Evolutionary conservation across 2,797 vertebrate genomes (phyloP), one percentile per base, ranked within the genome.

Genomic region (Eremophila alpestris): DNA sequence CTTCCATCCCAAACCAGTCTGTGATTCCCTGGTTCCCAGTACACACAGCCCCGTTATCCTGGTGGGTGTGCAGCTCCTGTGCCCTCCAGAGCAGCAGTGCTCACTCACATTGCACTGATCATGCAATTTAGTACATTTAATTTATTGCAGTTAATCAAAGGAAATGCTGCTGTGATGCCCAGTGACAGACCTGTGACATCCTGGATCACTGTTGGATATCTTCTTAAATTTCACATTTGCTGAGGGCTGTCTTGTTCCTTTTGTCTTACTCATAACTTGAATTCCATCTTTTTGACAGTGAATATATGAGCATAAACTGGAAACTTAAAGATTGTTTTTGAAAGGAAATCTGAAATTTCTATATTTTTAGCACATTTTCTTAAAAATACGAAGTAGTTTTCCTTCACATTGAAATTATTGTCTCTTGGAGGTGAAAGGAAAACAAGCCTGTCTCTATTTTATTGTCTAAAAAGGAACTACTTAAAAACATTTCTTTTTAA

Each of bases 301-400:
- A 96, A 73, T 95, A 34, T 92, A 80, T 96, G 93, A 96, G 93
- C 89, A 78, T 87, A 74, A 59, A 96, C 70, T 96, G 96, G 93
- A 97, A 89, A 93, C 24, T 95, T 95, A 94, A 93, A 96, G 94
- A 92, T 95, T 95, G 78, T 54, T 97, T 94, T 88, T 93, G 76
- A 79, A 91, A 89, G 56, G 94, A 73, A 85, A 95, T 94, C 64
- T 95, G 78, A 94, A 94, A 93, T 95, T 89, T 94, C 90, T 90
- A 60, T 91, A 55, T 94, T 97, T 97, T 96, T 81, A 77, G 54
- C 77, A 91, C 78, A 87, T 48, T 95, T 97, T 93, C 64, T 83
- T 94, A 76, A 96, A 96, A 96, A 95, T 95, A 95, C 91, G 77
- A 96, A 95, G 90, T 90, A 80, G 94, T 96, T 97, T 94, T 86